Conservation (phyloP, 1,140 invertebrate species). For the Asbolus verrucosus region DNA sequence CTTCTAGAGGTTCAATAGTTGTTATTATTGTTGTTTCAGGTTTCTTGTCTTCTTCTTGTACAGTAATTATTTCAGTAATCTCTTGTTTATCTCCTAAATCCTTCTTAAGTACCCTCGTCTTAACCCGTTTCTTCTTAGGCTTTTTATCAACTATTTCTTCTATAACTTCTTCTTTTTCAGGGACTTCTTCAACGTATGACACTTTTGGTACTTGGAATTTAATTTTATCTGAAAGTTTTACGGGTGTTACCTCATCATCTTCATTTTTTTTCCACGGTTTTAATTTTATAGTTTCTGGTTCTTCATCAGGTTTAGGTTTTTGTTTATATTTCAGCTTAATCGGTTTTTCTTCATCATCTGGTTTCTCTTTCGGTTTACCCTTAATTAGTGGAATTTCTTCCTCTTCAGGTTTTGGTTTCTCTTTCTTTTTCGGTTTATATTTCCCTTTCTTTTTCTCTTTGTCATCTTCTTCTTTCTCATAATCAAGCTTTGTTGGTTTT, state of each 20-base stretch:
- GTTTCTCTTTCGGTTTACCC: constrained; percentile 54
- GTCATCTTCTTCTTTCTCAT: constrained; percentile 54
- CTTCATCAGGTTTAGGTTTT: constrained; percentile 51
- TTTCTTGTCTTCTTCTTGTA: constrained; percentile 61
- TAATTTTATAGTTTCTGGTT: constrained; percentile 46
- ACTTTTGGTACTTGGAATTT: constrained; percentile 49
- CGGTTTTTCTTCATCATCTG: constrained; percentile 56
- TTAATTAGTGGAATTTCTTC: constrained; percentile 46
- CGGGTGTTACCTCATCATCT: constrained; percentile 12
- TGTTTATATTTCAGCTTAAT: constrained; percentile 52
- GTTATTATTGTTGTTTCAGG: constrained; percentile 57
- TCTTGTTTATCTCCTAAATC: constrained; percentile 52
- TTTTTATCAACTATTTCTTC: constrained; percentile 60
- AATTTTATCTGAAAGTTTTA: constrained; percentile 45
- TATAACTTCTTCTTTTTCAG: constrained; percentile 61
- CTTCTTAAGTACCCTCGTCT: constrained; percentile 58
- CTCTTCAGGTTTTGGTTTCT: constrained; percentile 62
- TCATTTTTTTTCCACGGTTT: constrained; percentile 62
- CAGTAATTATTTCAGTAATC: constrained; percentile 58
- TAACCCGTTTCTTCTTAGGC: constrained; percentile 57
- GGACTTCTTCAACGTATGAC: constrained; percentile 57
- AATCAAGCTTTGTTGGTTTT: constrained; percentile 55
- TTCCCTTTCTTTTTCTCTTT: constrained; percentile 59
- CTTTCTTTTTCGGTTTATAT: constrained; percentile 58
- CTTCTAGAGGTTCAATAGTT: constrained; percentile 51